These are phyloP conservation scores for Meles meles DNA, from an alignment of 2,113 vertebrate genomes.

Conservation along the genomic window DNA sequence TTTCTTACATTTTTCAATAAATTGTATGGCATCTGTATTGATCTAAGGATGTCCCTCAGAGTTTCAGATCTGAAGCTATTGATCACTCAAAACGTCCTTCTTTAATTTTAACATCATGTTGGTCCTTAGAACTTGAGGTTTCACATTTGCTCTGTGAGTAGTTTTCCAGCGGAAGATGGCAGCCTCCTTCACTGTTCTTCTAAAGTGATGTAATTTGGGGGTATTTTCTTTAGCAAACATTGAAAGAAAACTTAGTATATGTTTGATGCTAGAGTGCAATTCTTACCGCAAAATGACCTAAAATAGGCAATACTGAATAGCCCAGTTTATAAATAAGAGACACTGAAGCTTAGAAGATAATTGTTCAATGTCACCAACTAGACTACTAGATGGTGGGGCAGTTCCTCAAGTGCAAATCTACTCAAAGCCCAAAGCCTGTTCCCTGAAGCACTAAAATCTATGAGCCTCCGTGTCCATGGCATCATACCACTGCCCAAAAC, in stretches of 20 bases:
- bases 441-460: neutral
- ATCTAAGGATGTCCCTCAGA: neutral
- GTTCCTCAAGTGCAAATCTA: neutral
- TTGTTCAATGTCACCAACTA: neutral
- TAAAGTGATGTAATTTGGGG: neutral
- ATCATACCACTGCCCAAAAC: neutral
- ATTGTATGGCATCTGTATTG: neutral
- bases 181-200: neutral
- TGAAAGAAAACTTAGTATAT: neutral
- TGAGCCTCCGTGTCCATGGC: neutral
- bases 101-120: neutral
- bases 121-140: neutral
- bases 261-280: neutral
- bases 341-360: neutral
- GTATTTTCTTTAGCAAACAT: neutral
- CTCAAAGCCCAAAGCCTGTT: neutral
- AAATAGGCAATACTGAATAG: neutral
- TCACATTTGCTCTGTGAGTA: neutral
- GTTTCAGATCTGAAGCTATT: neutral
- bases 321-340: neutral
- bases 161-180: neutral
- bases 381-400: neutral
- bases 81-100: neutral
- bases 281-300: neutral
- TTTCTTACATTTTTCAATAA: neutral